Evolutionary conservation across 2,888 invertebrate genomes (phyloP).

Genomic region (Limnephilus lunatus): DNA sequence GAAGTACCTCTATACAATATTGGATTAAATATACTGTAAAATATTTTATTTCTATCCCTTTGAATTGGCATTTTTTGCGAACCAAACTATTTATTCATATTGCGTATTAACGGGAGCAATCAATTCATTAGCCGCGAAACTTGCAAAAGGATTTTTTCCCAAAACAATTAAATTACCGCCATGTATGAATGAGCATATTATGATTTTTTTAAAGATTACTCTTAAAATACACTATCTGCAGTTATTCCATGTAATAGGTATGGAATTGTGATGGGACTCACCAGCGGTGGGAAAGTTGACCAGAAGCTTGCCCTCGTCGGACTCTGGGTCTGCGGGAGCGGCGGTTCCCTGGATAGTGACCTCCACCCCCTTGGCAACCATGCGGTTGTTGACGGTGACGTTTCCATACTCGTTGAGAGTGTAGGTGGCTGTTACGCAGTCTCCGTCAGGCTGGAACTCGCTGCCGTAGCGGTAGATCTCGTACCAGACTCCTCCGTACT

Average conservation of each 20-base stretch:
- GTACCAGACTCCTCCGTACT: conserved; percentile 74
- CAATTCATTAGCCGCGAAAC: no score
- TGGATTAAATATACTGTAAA: no score
- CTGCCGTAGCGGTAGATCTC: conserved; percentile 73
- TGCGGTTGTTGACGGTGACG: conserved; percentile 56
- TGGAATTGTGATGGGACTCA: neutral
- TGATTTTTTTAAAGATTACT: no score
- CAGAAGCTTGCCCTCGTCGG: conserved; percentile 59
- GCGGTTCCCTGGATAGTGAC: conserved; percentile 58
- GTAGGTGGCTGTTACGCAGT: conserved; percentile 70
- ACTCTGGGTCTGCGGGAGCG: conserved; percentile 41
- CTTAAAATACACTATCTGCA: no score
- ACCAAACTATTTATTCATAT: no score
- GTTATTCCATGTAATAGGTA: neutral
- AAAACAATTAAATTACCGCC: no score
- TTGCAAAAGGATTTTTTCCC: no score
- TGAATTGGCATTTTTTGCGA: no score
- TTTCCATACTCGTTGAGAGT: conserved; percentile 49
- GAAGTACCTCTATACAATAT: no score
- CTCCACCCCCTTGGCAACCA: conserved; percentile 51
- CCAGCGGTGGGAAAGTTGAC: conserved; percentile 59
- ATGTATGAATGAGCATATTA: no score
- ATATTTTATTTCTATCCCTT: no score
- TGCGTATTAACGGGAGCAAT: no score
- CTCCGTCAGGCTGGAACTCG: conserved; percentile 70